Evolutionary conservation across 2,888 invertebrate species (phyloP).

Genomic region (Pherbina coryleti): DNA sequence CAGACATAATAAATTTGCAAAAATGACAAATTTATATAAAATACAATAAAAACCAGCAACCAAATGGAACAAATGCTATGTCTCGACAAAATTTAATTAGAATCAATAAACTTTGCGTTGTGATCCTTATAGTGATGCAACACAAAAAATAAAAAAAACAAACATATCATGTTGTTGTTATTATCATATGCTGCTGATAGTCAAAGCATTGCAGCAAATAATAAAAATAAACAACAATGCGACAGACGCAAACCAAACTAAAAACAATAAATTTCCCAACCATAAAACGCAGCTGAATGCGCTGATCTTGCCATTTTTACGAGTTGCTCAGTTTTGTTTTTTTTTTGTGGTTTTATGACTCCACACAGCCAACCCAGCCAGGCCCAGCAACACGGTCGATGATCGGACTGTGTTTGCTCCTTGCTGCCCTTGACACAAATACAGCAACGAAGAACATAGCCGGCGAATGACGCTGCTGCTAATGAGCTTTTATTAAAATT

Average conservation of each 20-base stretch:
- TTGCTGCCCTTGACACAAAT: not conserved
- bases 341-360: no score
- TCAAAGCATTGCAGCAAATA: no score
- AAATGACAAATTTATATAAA: not conserved
- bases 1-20: conserved; percentile 21
- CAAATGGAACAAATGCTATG: not conserved
- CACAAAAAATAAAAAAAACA: not conserved
- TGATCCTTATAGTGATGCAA: not conserved
- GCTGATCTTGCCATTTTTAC: no score
- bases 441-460: not conserved
- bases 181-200: not conserved
- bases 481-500: not conserved
- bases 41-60: not conserved
- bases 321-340: no score
- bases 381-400: no score
- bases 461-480: not conserved
- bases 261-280: not conserved
- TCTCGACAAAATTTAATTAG: not conserved
- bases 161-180: not conserved
- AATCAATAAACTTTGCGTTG: not conserved
- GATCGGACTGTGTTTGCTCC: not conserved
- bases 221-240: no score
- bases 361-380: no score
- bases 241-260: not conserved
- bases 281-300: not conserved